Conservation (phyloP, 1,140 invertebrate genomes). For the Zophobas morio region DNA sequence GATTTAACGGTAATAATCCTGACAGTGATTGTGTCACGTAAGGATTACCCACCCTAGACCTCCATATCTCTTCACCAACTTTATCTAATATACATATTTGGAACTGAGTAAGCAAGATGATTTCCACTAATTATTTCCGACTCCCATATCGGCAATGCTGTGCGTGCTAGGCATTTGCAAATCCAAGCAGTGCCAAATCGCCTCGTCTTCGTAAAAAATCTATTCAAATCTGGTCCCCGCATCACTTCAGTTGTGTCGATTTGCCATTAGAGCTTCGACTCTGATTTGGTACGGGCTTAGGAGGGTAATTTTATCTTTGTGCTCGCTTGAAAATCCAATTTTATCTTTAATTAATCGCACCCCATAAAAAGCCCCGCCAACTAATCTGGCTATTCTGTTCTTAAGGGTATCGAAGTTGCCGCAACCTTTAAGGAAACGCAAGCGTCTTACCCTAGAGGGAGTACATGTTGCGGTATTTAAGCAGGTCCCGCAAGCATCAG, state of each 20-base stretch:
- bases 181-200: no score
- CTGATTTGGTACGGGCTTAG: slow-evolving; percentile 26
- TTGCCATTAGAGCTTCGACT: slow-evolving; percentile 22
- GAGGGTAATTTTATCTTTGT: slow-evolving; percentile 50
- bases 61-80: no score
- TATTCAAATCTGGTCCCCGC: no score
- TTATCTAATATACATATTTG: no score
- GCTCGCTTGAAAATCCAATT: slow-evolving; percentile 47
- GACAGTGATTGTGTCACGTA: no score
- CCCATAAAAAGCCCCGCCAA: slow-evolving; percentile 50
- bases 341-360: slow-evolving; percentile 55
- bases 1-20: no score
- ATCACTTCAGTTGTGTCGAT: not conserved
- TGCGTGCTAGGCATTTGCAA: no score
- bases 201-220: no score
- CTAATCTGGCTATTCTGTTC: slow-evolving; percentile 47
- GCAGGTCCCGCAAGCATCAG: slow-evolving; percentile 54
- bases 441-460: slow-evolving; percentile 46
- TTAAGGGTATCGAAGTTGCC: slow-evolving; percentile 31
- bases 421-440: slow-evolving; percentile 48
- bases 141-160: no score
- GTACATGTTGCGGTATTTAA: slow-evolving; percentile 59
- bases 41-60: no score
- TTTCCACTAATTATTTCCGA: no score
- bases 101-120: no score